These are phyloP conservation scores for Lemur catta DNA, from an alignment of 2,797 vertebrate species.

Conservation along the genomic window DNA sequence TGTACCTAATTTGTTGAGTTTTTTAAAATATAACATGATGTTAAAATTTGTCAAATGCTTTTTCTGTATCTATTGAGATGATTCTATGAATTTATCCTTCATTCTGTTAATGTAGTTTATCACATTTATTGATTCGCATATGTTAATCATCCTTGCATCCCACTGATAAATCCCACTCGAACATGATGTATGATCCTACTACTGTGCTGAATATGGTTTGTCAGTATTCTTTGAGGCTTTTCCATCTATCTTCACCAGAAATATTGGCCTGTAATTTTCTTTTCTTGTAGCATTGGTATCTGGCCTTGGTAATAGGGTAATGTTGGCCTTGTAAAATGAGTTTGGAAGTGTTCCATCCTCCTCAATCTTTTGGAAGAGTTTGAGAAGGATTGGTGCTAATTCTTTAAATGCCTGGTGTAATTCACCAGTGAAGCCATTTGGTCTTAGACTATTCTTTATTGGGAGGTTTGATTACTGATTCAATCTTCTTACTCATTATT, in stretches of 20 bases:
- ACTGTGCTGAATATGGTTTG: not conserved
- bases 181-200: not conserved
- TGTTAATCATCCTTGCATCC: not conserved
- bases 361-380: not conserved
- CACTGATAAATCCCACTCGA: not conserved
- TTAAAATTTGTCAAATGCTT: not conserved
- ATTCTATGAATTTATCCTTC: not conserved
- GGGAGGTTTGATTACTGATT: not conserved
- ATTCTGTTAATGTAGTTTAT: not conserved
- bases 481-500: not conserved
- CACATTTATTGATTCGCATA: not conserved
- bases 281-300: not conserved
- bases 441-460: not conserved
- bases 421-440: not conserved
- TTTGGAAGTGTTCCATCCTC: not conserved
- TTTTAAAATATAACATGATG: not conserved
- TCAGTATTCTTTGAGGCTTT: not conserved
- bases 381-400: not conserved
- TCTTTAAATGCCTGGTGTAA: not conserved
- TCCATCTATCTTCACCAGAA: not conserved
- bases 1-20: not conserved
- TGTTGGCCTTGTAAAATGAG: not conserved
- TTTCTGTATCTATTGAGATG: not conserved
- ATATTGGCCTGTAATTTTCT: not conserved
- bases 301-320: not conserved